Conservation (phyloP, 2,113 vertebrate species). For the Orthonyx spaldingii region DNA sequence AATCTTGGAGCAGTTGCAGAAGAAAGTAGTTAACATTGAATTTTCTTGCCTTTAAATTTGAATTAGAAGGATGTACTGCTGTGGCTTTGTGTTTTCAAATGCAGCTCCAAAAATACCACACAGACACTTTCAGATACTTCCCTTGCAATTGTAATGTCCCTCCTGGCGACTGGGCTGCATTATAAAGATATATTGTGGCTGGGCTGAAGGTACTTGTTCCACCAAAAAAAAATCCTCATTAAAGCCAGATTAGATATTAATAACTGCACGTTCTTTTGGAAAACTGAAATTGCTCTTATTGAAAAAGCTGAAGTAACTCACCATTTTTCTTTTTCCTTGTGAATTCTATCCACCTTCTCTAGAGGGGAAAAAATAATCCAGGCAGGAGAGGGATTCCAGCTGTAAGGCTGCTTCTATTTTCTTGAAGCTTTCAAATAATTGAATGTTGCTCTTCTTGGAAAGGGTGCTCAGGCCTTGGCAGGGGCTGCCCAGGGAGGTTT, state of each 20-base stretch:
- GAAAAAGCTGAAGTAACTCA: not conserved
- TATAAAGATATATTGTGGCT: not conserved
- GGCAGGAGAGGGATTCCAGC: not conserved
- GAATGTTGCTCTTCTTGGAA: not conserved
- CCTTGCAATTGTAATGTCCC: not conserved
- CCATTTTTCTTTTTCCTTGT: fast-evolving
- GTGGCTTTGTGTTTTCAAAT: not conserved
- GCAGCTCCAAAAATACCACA: not conserved
- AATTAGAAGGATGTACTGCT: not conserved
- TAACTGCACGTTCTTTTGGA: not conserved
- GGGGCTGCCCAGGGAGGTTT: not conserved
- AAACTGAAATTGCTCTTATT: not conserved
- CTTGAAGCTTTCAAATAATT: not conserved
- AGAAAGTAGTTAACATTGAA: not conserved
- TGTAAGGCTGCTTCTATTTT: not conserved
- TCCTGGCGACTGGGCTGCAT: not conserved
- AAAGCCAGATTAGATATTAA: not conserved
- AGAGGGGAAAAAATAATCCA: too few species aligned
- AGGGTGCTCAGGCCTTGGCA: not conserved
- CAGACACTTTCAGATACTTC: not conserved
- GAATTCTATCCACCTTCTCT: not conserved
- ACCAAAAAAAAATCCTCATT: not conserved
- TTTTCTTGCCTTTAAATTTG: slow-evolving; percentile 7
- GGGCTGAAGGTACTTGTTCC: not conserved
- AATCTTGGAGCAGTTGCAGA: not conserved